Base-by-base conservation (phyloP, 2,113 vertebrate genomes). In the Dromaius novaehollandiae region DNA sequence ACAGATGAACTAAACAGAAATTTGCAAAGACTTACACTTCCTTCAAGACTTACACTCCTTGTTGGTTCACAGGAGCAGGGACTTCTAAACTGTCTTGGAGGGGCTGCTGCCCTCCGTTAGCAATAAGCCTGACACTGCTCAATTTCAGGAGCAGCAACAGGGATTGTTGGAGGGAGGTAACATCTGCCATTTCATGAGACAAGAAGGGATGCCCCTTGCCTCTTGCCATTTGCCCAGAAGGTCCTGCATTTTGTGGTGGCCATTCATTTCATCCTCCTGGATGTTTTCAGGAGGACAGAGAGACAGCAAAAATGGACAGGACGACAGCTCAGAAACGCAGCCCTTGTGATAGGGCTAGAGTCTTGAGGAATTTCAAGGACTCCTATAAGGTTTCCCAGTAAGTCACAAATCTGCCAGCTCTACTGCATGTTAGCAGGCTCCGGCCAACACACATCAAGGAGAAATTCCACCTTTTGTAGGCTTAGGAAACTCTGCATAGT, bases 311-410 rank as follows among this genome's bases (percentile, higher is more conserved):
- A 75, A 60, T 1, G 2, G 68, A 26, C 9, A 63, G 19, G n/a
- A 63, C 38, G 42, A 46, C 48, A 89, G 46, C 42, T 95, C 83
- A 86, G 42, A 88, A 78, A 71, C 26, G 76, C 28, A 95, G 46
- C 51, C 53, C 21, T 56, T 63, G n/a, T 36, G 40, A 36, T 1
- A 71, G 55, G 18, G 21, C 32, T 36, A 28, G 19, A 40, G 17
- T 73, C 73, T 82, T 40, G 32, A 55, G 40, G 56, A 36, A 7
- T 63, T 63, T 50, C 74, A 69, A 13, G 7, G 30, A 51, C 3
- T 38, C 18, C 44, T 40, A 14, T 4, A 17, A 69, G 80, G 44
- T 30, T 85, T 69, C 40, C 28, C 36, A 22, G 3, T 13, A 40
- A 60, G 14, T 13, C 36, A 63, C 34, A 86, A 55, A 91, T 30